A percentile compares a stretch with the other conserved stretches of the same genome.
These are phyloP conservation scores for Acrocyrtus sp. DNA, from an alignment of 2,888 invertebrate species.

Conservation along the genomic window DNA sequence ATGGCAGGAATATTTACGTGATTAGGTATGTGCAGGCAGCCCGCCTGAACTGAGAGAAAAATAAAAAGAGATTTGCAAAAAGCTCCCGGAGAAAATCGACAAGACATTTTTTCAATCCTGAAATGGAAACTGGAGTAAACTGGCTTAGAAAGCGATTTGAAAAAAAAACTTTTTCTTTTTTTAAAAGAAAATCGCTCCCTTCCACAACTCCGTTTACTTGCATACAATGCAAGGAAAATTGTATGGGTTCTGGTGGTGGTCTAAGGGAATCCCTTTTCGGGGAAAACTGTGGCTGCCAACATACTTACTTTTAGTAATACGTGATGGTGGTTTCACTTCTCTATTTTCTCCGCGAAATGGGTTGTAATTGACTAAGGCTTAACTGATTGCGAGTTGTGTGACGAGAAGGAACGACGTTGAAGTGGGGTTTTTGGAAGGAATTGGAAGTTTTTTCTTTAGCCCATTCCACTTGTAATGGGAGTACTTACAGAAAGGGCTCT, in stretches of 20 bases:
- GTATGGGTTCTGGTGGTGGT: background rate
- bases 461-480: too few species aligned
- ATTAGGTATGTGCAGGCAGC: too few species aligned
- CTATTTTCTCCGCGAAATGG: too few species aligned
- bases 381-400: too few species aligned
- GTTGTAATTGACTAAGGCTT: too few species aligned
- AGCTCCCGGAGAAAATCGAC: constrained; percentile 43
- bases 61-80: too few species aligned
- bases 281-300: background rate
- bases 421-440: too few species aligned
- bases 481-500: too few species aligned
- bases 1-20: too few species aligned
- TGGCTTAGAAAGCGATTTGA: constrained; percentile 37
- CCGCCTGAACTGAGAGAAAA: too few species aligned
- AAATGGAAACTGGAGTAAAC: constrained; percentile 5
- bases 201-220: background rate
- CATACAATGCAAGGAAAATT: background rate
- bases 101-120: constrained; percentile 16
- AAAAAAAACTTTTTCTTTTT: background rate
- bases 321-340: background rate
- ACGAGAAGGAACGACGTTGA: too few species aligned
- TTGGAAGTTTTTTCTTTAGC: too few species aligned
- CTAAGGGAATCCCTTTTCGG: background rate
- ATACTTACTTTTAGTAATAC: background rate
- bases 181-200: background rate